phyloP scores from a whole-genome alignment of 1,140 invertebrate genomes.

The Drosophila saltans region DNA sequence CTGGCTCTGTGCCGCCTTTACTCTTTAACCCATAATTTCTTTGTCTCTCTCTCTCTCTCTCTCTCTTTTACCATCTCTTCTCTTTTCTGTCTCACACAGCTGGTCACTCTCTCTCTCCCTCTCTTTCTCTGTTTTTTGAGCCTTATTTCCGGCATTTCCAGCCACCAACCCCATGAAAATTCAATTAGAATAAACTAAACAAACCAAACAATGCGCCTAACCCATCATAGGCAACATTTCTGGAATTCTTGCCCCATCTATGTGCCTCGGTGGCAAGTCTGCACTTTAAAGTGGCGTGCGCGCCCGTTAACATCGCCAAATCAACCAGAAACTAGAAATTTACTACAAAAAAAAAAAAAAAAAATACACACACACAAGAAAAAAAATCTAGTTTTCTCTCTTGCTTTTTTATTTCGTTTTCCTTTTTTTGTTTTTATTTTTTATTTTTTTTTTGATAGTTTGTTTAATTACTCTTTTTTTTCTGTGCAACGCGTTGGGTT shows the following conservation, averaged over 20 bases:
- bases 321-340: slow-evolving; percentile 5
- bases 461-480: background rate
- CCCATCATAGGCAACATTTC: background rate
- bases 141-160: slow-evolving; percentile 45
- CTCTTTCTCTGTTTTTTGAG: background rate
- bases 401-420: slow-evolving; percentile 9
- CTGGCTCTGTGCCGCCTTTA: background rate
- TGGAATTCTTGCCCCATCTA: slow-evolving; percentile 5
- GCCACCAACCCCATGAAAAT: slow-evolving; percentile 56
- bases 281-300: slow-evolving; percentile 66
- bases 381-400: slow-evolving; percentile 10
- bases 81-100: background rate
- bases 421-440: no score
- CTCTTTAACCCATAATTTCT: slow-evolving; percentile 45
- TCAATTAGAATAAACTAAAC: slow-evolving; percentile 60
- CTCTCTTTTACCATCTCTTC: background rate
- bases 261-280: slow-evolving; percentile 20
- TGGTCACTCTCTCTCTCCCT: background rate
- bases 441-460: no score
- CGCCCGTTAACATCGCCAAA: slow-evolving; percentile 59
- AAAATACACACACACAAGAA: background rate
- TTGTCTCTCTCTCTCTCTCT: slow-evolving; percentile 13
- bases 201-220: background rate
- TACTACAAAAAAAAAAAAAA: background rate
- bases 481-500: slow-evolving; percentile 47